Evolutionary conservation across 2,888 invertebrate species (phyloP), one percentile per base, ranked within the genome.

Genomic region (Cerceris rybyensis): DNA sequence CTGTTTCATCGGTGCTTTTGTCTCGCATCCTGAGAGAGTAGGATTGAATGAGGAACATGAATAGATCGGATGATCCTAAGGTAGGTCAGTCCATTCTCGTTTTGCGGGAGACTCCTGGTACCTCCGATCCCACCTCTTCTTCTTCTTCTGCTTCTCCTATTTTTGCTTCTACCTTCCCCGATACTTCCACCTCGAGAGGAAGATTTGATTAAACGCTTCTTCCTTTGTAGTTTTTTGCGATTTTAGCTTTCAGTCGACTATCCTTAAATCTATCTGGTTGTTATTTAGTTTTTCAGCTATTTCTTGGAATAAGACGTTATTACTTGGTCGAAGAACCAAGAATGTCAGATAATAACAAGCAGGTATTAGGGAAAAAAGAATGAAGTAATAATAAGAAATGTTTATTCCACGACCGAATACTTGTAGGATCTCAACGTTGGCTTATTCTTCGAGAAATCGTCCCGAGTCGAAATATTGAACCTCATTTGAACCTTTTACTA

Each of bases 41-140:
- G 82, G 88, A 87, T 75, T 91, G 89, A 91, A 91, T 89, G 87
- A 88, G 84, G 78, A 86, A 77, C 57, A 61, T 86, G 90, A 92
- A 92, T 92, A 92, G 92, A 92, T 92, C 91, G 91, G 92, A 92
- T 92, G 91, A 92, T 92, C 91, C 91, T 89, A 87, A 88, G 91
- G 91, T 91, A 92, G 91, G 91, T 92, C 92, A 92, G 91, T 90
- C 88, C 87, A 88, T 88, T 90, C 86, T 81, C 81, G 83, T 86
- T 80, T 77, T 78, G 88, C 85, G 85, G 82, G 85, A 85, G 83
- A 85, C 85, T 83, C 80, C 73, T 69, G 85, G 82, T 82, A 85
- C 82, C 78, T 66, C 70, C 70, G 82, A 82, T 83, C 82, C 82
- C 82, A 85, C 80, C 83, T 83, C 75, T 17, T 73, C 78, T 65